Base-by-base conservation (phyloP, 1,140 invertebrate species). In the Anadara kagoshimensis region DNA sequence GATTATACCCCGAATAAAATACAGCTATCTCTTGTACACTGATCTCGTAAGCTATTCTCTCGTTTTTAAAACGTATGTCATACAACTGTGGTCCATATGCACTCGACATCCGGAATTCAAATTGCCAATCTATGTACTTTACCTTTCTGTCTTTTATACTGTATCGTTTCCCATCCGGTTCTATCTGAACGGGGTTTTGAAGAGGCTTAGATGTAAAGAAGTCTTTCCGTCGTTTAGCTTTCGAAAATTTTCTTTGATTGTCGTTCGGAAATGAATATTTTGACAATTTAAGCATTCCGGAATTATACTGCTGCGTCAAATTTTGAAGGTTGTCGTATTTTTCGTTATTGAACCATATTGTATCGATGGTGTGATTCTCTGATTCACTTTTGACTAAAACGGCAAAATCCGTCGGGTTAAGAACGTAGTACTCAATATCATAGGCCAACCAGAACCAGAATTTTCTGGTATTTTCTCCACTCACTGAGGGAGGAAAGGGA, bases 141-240 rank as follows among this genome's bases (percentile, higher is more conserved):
- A 87, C 68, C n/a, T 80, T 65, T 7, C 68, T 51, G 5, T 77
- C 77, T 16, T 75, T 67, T 2, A 86, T 65, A 5, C 53, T 75
- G 73, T 83, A 86, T 20, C 85, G 58, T 68, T 81, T 82, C 1
- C 85, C 85, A 45, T 85, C 81, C 7, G 84, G 84, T 58, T 83
- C 81, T 16, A 76, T 65, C 26, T 74, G 72, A 12, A 24, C 51
- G 0, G 79, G 79, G 54, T 75, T 76, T 22, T 62, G 64, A 44
- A 78, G 63, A 41, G 64, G 63, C 5, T 61, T 45, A 18, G 69
- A 66, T 5, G 78, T 72, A 69, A 77, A 73, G 0, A 74, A 49
- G 11, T 26, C 53, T 18, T 73, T 69, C 18, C 79, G 69, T 56
- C 62, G 53, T n/a, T 77, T 64, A 45, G 75, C 47, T 5, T 74